Conservation (phyloP, 2,797 vertebrate genomes). For the Scarus forsteni region DNA sequence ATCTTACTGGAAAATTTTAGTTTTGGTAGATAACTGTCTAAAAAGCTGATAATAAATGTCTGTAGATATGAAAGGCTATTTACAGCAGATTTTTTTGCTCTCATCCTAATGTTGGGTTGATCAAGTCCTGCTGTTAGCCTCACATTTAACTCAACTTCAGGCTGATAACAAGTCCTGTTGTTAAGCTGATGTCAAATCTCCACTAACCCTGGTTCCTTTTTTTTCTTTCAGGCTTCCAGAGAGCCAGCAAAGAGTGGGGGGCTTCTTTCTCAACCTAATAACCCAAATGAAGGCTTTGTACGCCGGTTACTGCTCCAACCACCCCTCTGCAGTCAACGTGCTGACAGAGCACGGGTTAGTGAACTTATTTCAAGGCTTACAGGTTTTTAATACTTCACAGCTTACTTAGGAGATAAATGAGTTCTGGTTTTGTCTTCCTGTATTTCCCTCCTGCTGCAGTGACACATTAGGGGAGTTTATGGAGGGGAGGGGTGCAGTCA, state of each 20-base stretch:
- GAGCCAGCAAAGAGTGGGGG: conserved; percentile 94
- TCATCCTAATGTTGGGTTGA: too few species aligned
- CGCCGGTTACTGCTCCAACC: conserved; percentile 95
- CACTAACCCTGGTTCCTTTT: too few species aligned
- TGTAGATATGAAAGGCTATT: too few species aligned
- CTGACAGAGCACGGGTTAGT: conserved; percentile 94
- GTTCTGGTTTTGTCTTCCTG: neutral
- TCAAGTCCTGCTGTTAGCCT: too few species aligned
- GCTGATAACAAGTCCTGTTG: too few species aligned
- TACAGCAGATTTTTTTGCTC: too few species aligned
- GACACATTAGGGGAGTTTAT: conserved; percentile 97
- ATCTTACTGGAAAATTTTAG: too few species aligned
- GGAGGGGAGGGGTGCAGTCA: conserved; percentile 93
- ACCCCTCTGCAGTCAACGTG: conserved; percentile 94
- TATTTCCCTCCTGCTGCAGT: conserved; percentile 74
- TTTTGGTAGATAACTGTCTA: too few species aligned
- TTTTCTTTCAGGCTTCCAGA: conserved; percentile 89
- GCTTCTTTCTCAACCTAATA: conserved; percentile 96
- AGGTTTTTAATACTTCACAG: neutral
- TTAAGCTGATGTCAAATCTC: too few species aligned
- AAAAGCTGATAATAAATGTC: too few species aligned
- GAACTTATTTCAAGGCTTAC: neutral
- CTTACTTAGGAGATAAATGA: neutral
- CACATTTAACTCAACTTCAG: too few species aligned
- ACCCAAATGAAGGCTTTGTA: conserved; percentile 95